Evolutionary conservation across 1,140 invertebrate genomes (phyloP).

Genomic region (Nomia melanderi): DNA sequence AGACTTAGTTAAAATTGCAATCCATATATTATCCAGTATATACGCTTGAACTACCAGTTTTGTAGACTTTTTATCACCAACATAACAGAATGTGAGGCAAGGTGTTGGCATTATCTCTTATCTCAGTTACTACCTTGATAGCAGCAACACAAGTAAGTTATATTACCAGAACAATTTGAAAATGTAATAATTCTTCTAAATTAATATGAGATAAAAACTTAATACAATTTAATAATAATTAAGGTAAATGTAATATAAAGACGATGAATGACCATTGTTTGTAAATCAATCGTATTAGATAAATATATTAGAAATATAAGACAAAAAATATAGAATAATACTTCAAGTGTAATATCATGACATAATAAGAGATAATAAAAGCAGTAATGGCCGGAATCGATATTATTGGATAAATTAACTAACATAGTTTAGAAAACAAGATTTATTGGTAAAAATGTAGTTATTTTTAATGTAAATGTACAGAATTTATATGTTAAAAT

Average conservation of each 20-base stretch:
- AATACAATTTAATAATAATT: neutral
- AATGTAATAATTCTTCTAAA: constrained; percentile 6
- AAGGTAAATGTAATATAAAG: neutral
- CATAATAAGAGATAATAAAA: neutral
- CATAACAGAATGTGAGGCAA: constrained; percentile 61
- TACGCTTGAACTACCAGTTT: constrained; percentile 43
- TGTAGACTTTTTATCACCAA: constrained; percentile 69
- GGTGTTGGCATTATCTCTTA: constrained; percentile 76
- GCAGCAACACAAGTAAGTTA: constrained; percentile 49
- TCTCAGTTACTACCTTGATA: constrained; percentile 65
- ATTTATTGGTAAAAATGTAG: constrained; percentile 39
- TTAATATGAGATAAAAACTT: neutral
- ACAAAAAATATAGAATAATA: neutral
- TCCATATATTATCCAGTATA: constrained; percentile 34
- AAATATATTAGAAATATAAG: neutral
- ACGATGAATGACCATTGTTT: neutral
- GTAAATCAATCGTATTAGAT: neutral
- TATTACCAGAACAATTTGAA: constrained; percentile 2
- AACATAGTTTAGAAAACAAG: constrained; percentile 31
- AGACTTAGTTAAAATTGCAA: constrained; percentile 43
- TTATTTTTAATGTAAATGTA: constrained; percentile 38
- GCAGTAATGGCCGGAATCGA: no score
- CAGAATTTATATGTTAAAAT: constrained; percentile 37
- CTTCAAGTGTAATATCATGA: neutral
- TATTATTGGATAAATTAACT: constrained; percentile 9